Base-by-base conservation (phyloP, 2,113 vertebrate species). In the Saguinus imperator region DNA sequence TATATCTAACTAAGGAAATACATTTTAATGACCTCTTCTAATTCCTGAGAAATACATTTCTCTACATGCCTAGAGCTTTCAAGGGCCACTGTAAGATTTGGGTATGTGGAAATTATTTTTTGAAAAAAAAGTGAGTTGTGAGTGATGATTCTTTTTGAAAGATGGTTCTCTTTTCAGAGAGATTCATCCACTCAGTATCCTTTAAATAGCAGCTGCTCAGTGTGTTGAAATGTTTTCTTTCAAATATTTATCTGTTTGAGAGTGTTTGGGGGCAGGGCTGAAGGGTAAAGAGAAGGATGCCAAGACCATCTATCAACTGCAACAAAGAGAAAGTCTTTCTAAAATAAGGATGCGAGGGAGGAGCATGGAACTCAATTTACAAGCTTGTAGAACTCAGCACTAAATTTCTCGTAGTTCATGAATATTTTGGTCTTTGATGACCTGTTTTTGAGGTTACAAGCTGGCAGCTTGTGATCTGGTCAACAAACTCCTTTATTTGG, bases 181-280 rank as follows among this genome's bases (percentile, higher is more conserved):
- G 40, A 84, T 77, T 58, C 87, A 80, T 70, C 58, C 35, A 35
- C 58, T 86, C 57, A 1, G 23, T 83, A 29, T 25, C 40, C 83
- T 80, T 95, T 97, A 94, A 95, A 77, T 95, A 93, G 95, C 92
- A 72, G 48, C 92, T 37, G 35, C 76, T 95, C 72, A 5, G 43
- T 70, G 79, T 75, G 61, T 80, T 82, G 89, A 97, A 93, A 91
- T 95, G 83, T 87, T 97, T 94, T 64, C 79, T 89, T 93, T 27
- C 80, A 94, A 96, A 95, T 97, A 94, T 96, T 97, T 98, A 96
- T 96, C 83, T 79, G 11, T 80, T 91, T 86, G 35, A 95, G 79
- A 95, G 90, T 91, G 37, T 94, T 91, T 80, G 25, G 88, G 87
- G 80, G 73, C 37, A 82, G 72, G 79, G 45, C 76, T 35, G 43